Base-by-base conservation (phyloP, 2,797 vertebrate species). In the Heteromormyrus szaboi region DNA sequence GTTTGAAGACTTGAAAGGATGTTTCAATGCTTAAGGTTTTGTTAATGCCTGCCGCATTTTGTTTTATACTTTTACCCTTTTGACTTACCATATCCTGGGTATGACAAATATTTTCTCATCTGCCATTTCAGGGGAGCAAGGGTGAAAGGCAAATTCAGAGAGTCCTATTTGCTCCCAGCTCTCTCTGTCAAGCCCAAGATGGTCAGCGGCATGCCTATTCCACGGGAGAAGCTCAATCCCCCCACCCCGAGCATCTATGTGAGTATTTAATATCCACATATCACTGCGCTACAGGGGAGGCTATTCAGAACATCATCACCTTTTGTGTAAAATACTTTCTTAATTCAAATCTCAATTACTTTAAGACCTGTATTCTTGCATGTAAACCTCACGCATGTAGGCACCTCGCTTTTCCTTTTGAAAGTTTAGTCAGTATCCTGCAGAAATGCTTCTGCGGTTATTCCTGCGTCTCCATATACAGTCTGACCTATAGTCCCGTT, bases 171-270 rank as follows among this genome's bases (percentile, higher is more conserved):
- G 90, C 95, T 96, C 25, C 94, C 96, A 0, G 92, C 96, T 3
- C 93, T 97, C 91, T 98, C 97, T 8, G 96, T 98, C 51, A 99
- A 98, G 91, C 97, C 97, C 2, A 95, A 92, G 89, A 92, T 97
- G 84, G 92, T 92, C 88, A 91, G 92, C 0, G 92, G 95, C 44
- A 91, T 11, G n/a, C 94, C 92, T 53, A 97, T 96, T 91, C 96
- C 97, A 5, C 95, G 96, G 46, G 97, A 98, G 85, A 98, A 96
- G 88, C 97, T 98, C 17, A 98, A 96, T 90, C 98, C 98, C 0
- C 98, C 97, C 4, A 98, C 97, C 0, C 98, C 98, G 2, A 98
- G 98, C 93, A 99, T 99, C 90, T 98, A 98, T 88, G 97, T 98
- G 94, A 92, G 97, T 81, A 81, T 46, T 81, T 81, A 81, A 46